A percentile compares a stretch with the other conserved stretches of the same genome.
These are phyloP conservation scores for Homalodisca vitripennis DNA, from an alignment of 1,140 invertebrate genomes.

Conservation along the genomic window DNA sequence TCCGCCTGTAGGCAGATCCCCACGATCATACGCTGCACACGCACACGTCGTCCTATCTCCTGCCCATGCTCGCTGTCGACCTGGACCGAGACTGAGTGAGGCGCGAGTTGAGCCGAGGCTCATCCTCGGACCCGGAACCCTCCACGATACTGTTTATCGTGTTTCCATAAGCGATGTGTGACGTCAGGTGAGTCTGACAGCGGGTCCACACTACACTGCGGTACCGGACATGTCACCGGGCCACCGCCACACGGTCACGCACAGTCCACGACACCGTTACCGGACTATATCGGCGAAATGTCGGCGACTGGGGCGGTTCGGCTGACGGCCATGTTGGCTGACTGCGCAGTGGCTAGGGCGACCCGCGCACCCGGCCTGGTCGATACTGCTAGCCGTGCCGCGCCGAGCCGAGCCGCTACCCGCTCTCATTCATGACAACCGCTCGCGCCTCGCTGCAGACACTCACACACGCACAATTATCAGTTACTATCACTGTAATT, in stretches of 20 bases:
- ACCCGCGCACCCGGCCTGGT: not conserved
- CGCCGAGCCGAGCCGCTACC: not conserved
- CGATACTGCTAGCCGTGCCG: constrained; percentile 11
- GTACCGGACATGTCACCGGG: not conserved
- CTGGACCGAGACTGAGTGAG: not conserved
- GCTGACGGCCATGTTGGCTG: constrained; percentile 3
- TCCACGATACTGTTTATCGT: not conserved
- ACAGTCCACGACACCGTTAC: not conserved
- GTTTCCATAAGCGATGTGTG: not conserved
- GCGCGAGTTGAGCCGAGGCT: constrained; percentile 4
- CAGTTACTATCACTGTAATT: not conserved
- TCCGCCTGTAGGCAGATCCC: constrained; percentile 18
- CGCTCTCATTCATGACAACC: constrained; percentile 4
- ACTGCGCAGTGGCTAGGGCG: not conserved
- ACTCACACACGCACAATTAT: not conserved
- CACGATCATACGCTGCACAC: constrained; percentile 21
- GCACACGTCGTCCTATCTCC: not conserved
- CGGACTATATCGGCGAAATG: not conserved
- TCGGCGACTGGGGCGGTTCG: not conserved
- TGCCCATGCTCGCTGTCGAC: not conserved
- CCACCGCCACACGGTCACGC: too few relatives aligned
- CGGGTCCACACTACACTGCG: too few relatives aligned
- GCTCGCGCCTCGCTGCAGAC: not conserved
- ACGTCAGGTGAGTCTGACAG: too few relatives aligned
- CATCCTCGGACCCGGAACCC: constrained; percentile 6